Conservation (phyloP, 2,888 invertebrate species). For the Poecilus cupreus region DNA sequence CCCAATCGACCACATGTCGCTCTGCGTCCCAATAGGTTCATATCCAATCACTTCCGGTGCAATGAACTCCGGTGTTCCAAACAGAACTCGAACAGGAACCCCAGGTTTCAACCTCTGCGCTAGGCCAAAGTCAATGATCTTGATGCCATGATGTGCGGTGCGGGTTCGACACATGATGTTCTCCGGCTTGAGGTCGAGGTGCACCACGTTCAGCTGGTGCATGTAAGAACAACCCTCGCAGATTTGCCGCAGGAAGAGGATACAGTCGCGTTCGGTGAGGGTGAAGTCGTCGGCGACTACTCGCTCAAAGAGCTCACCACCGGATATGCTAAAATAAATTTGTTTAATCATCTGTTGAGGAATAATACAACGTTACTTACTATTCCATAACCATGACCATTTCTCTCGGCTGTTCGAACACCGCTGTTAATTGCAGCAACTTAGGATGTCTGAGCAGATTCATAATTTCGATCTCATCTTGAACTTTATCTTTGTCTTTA, state of each 20-base stretch:
- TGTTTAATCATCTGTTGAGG: background rate
- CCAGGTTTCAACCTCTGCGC: conserved; percentile 84
- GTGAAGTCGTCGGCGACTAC: conserved; percentile 95
- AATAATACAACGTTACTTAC: conserved; percentile 77
- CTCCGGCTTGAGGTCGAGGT: conserved; percentile 95
- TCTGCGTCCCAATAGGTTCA: conserved; percentile 87
- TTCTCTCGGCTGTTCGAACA: conserved; percentile 85
- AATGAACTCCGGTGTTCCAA: conserved; percentile 95
- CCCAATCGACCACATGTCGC: conserved; percentile 97
- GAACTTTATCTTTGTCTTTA: conserved; percentile 84
- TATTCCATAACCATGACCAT: conserved; percentile 93
- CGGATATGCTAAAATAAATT: conserved; percentile 82
- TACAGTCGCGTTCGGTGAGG: conserved; percentile 89
- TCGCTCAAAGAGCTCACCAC: conserved; percentile 95
- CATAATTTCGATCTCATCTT: conserved; percentile 92
- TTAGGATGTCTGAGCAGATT: conserved; percentile 88
- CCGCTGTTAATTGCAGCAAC: conserved; percentile 87
- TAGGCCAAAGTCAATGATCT: conserved; percentile 95
- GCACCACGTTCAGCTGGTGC: conserved; percentile 88
- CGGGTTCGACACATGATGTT: conserved; percentile 94
- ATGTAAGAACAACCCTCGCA: conserved; percentile 94
- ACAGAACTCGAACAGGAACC: conserved; percentile 82
- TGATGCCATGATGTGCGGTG: conserved; percentile 89
- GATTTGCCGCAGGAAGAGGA: conserved; percentile 92
- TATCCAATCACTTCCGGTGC: conserved; percentile 95